Evolutionary conservation across 2,113 vertebrate genomes (phyloP).

Genomic region (Pseudopodoces humilis): DNA sequence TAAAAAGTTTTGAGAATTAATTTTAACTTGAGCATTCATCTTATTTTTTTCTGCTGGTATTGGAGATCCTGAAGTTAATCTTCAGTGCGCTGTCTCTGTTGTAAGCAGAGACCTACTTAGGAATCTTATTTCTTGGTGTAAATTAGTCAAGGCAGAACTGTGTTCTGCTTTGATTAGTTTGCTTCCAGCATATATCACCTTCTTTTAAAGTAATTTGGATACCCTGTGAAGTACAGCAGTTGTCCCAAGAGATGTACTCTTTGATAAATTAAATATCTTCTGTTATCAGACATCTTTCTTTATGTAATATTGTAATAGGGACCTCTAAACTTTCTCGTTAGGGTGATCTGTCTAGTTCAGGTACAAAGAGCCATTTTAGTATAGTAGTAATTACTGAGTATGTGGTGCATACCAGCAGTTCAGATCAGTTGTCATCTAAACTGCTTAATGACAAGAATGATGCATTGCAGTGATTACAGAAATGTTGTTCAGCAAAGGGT

Average conservation of each 20-base stretch:
- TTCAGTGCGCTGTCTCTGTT: not conserved
- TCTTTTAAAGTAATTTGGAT: not conserved
- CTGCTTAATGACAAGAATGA: not conserved
- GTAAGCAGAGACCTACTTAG: not conserved
- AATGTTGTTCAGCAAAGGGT: not conserved
- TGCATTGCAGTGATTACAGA: not conserved
- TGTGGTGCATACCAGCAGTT: not conserved
- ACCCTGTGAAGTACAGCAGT: not conserved
- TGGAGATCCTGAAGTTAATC: not conserved
- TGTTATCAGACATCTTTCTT: not conserved
- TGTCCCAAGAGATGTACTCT: not conserved
- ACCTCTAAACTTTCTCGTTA: not conserved
- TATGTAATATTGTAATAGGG: not conserved
- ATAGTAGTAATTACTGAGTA: not conserved
- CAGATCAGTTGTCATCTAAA: constrained; percentile 6
- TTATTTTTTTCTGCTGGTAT: not conserved
- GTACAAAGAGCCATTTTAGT: constrained; percentile 1
- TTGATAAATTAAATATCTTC: not conserved
- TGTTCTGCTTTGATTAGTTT: not conserved
- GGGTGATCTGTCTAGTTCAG: not conserved
- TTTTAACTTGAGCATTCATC: not conserved
- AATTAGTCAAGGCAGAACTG: not conserved
- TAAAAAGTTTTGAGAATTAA: not conserved
- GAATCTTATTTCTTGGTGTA: not conserved
- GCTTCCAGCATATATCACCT: not conserved